A percentile compares a stretch with the other conserved stretches of the same genome.
These are phyloP conservation scores for Callosobruchus maculatus DNA, from an alignment of 2,888 invertebrate genomes.

Conservation along the genomic window DNA sequence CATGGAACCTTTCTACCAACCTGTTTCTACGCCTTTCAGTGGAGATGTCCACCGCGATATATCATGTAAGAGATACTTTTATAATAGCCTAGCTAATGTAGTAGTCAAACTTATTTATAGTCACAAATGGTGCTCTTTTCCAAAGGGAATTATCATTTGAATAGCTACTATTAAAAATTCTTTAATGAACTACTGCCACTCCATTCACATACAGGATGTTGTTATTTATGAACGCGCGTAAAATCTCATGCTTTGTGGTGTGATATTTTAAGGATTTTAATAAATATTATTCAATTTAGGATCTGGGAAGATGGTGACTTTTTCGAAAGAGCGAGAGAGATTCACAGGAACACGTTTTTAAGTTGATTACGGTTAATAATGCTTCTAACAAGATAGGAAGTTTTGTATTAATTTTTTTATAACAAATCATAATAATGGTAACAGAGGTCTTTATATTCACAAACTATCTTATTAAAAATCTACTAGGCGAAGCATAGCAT, in stretches of 20 bases:
- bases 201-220: neutral
- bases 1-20: neutral
- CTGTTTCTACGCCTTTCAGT: neutral
- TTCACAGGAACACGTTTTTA: neutral
- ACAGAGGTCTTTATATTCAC: no score
- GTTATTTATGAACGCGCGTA: neutral
- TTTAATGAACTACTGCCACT: neutral
- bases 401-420: no score
- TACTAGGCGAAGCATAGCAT: no score
- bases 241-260: neutral
- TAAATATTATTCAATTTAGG: neutral
- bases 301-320: neutral
- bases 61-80: conserved; percentile 11
- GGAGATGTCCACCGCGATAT: neutral
- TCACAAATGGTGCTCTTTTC: neutral
- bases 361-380: neutral
- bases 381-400: no score
- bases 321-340: neutral
- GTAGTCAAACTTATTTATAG: conserved; percentile 21
- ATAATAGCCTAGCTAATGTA: conserved; percentile 31
- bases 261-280: neutral
- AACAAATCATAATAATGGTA: no score
- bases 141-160: neutral
- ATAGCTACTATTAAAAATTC: neutral
- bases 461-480: no score